These are phyloP conservation scores for Rotaria magnacalcarata DNA, from an alignment of 2,888 invertebrate species.

Conservation along the genomic window DNA sequence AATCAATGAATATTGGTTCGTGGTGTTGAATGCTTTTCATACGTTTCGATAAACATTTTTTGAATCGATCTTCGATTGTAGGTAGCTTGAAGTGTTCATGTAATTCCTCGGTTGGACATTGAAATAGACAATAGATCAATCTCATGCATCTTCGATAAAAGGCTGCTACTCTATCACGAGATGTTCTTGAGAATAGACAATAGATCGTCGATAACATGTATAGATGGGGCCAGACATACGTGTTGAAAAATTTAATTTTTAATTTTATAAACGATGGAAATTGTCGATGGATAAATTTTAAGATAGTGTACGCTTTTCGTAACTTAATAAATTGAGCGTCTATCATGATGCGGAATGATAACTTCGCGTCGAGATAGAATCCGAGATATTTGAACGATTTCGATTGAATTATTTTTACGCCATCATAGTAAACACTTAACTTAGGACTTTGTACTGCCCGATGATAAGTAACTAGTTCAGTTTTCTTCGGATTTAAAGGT, in stretches of 20 bases:
- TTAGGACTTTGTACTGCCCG: too few relatives aligned
- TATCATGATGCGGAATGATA: neutral
- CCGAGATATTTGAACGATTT: neutral
- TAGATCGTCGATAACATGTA: neutral
- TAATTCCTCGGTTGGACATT: neutral
- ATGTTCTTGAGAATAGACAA: neutral
- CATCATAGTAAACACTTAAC: too few relatives aligned
- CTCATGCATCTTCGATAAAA: neutral
- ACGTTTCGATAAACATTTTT: too few relatives aligned
- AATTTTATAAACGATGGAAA: neutral
- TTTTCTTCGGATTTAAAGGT: too few relatives aligned
- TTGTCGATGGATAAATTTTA: neutral
- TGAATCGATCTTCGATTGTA: neutral
- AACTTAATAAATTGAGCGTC: neutral
- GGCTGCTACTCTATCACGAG: neutral
- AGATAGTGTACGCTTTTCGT: neutral
- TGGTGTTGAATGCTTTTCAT: too few relatives aligned
- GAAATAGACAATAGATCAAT: neutral
- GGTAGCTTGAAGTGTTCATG: neutral
- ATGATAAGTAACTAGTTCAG: too few relatives aligned
- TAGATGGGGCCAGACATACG: neutral
- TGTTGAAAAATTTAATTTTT: neutral
- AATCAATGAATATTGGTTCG: too few relatives aligned
- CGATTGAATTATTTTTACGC: too few relatives aligned
- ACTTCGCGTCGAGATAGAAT: neutral